Evolutionary conservation across 1,140 invertebrate genomes (phyloP).

Genomic region (Drosophila lacertosa): DNA sequence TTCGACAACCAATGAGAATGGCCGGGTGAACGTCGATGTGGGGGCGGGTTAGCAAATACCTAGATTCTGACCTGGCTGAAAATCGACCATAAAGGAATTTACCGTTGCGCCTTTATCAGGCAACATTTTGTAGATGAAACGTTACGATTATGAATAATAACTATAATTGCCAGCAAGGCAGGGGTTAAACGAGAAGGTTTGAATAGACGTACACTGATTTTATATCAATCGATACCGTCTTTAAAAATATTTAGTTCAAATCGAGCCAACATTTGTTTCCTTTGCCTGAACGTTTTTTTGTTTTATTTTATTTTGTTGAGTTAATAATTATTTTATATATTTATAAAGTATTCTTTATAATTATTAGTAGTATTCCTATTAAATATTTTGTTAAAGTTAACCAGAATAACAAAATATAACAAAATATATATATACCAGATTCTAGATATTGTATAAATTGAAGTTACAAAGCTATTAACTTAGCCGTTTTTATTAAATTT

Average conservation of each 20-base stretch:
- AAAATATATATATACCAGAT: no score
- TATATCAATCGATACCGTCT: neutral
- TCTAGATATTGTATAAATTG: no score
- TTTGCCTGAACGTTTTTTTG: no score
- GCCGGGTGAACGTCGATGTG: slow-evolving; percentile 3
- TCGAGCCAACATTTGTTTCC: no score
- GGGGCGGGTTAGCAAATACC: slow-evolving; percentile 13
- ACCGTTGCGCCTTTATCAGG: slow-evolving; percentile 13
- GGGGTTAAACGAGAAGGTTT: neutral
- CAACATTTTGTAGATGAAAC: slow-evolving; percentile 33
- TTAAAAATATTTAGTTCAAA: neutral
- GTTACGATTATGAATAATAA: slow-evolving; percentile 34
- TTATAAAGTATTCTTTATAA: no score
- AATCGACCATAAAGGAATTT: slow-evolving; percentile 36
- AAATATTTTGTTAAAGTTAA: no score
- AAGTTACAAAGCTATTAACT: no score
- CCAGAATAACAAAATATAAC: no score
- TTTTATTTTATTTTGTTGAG: no score
- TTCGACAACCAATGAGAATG: slow-evolving; percentile 54
- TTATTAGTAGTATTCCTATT: no score
- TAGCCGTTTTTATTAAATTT: no score
- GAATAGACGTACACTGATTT: neutral
- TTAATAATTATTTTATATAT: no score
- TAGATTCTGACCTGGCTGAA: neutral
- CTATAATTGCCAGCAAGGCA: neutral